These are phyloP conservation scores for Halictus ligatus DNA, from an alignment of 2,888 invertebrate genomes.

Conservation along the genomic window DNA sequence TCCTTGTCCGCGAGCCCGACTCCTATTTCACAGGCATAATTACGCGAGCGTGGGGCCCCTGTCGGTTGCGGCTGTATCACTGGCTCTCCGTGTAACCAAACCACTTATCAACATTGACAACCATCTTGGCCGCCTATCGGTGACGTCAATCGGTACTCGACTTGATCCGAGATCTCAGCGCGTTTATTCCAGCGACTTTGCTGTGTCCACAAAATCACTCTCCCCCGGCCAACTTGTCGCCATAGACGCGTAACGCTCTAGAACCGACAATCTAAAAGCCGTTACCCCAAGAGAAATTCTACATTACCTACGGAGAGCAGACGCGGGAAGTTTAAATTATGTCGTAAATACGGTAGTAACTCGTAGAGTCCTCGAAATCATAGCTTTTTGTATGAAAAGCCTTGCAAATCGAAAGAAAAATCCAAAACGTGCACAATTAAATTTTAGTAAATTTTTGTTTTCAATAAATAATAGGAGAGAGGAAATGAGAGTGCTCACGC, in stretches of 20 bases:
- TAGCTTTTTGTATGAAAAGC: too few relatives aligned
- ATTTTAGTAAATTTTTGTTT: too few relatives aligned
- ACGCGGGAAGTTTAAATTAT: too few relatives aligned
- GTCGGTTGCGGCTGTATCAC: conserved; percentile 61
- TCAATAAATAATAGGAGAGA: too few relatives aligned
- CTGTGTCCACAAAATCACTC: conserved; percentile 40
- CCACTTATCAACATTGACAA: conserved; percentile 83
- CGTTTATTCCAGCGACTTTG: conserved; percentile 53
- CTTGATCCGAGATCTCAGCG: conserved; percentile 61
- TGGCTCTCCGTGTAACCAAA: conserved; percentile 71
- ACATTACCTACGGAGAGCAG: too few relatives aligned
- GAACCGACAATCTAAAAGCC: too few relatives aligned
- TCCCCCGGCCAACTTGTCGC: neutral
- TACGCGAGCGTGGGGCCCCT: conserved; percentile 41
- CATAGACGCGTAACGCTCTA: neutral
- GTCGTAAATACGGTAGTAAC: too few relatives aligned
- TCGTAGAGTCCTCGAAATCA: too few relatives aligned
- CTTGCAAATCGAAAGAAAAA: too few relatives aligned
- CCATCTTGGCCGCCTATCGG: conserved; percentile 80
- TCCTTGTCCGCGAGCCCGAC: conserved; percentile 24
- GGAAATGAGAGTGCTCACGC: too few relatives aligned
- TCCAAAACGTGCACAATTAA: too few relatives aligned
- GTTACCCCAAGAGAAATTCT: neutral
- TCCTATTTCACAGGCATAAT: conserved; percentile 71
- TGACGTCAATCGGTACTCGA: conserved; percentile 75